These are phyloP conservation scores for Nemopilema nomurai DNA, from an alignment of 30 jellyfish, hydroid and myxozoan genomes.

Conservation along the genomic window DNA sequence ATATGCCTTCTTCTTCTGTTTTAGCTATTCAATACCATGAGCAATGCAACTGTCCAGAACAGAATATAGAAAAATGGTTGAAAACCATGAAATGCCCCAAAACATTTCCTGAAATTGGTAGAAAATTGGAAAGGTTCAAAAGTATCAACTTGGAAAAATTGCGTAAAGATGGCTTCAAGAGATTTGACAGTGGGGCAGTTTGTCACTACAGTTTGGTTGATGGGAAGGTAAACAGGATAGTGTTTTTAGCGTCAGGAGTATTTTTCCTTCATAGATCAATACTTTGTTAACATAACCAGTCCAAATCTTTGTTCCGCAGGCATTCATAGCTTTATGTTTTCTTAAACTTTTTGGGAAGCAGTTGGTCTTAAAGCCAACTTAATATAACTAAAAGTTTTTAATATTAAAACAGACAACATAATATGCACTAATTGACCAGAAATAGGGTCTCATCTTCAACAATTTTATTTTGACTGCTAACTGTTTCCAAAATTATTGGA, in stretches of 20 bases:
- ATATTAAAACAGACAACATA: too few species aligned
- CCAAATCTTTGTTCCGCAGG: background rate
- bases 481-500: too few species aligned
- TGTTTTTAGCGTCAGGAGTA: too few species aligned
- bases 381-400: too few species aligned
- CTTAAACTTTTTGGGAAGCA: too few species aligned
- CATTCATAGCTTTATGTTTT: too few species aligned
- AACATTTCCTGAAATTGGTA: constrained; percentile 58
- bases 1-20: constrained; percentile 15
- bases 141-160: constrained; percentile 52
- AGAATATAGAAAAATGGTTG: constrained; percentile 53
- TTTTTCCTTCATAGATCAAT: too few species aligned
- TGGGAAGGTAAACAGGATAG: constrained; percentile 74
- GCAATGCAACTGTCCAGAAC: constrained; percentile 84
- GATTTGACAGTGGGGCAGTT: constrained; percentile 55
- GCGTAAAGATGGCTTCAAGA: constrained; percentile 46
- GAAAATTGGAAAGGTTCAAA: constrained; percentile 71
- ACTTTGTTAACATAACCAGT: background rate
- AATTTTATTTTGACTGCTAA: too few species aligned
- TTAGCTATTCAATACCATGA: constrained; percentile 44
- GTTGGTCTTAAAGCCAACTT: too few species aligned
- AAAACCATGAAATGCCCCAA: constrained; percentile 67
- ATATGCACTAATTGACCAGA: too few species aligned
- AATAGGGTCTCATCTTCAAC: too few species aligned
- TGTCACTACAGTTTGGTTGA: constrained; percentile 74